These are phyloP conservation scores for Bothrops jararaca DNA, from an alignment of 2,113 vertebrate genomes.

Conservation along the genomic window DNA sequence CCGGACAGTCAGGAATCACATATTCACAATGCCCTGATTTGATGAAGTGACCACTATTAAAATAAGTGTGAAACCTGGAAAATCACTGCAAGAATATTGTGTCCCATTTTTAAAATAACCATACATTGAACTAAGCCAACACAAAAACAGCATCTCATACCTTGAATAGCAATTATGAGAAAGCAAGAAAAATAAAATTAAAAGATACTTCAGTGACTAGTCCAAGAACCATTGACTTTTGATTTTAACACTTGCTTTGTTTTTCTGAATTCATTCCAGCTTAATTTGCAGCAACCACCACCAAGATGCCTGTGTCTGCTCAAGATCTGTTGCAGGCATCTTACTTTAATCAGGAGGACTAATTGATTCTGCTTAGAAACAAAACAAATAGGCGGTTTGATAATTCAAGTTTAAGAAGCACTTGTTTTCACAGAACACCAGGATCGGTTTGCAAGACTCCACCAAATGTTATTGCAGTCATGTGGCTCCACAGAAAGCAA, in stretches of 20 bases:
- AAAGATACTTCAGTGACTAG: neutral
- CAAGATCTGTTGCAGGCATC: neutral
- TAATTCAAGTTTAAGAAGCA: neutral
- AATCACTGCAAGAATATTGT: neutral
- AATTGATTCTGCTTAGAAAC: conserved; percentile 5
- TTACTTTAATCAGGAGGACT: conserved; percentile 16
- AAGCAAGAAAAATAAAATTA: neutral
- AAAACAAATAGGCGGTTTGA: neutral
- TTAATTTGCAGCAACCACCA: neutral
- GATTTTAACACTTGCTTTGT: neutral
- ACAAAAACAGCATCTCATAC: neutral
- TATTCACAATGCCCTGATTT: neutral
- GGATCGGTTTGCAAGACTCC: neutral
- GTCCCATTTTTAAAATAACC: neutral
- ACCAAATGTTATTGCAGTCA: neutral
- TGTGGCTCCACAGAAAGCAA: neutral
- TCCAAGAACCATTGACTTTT: neutral
- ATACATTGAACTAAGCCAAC: neutral
- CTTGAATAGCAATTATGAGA: neutral
- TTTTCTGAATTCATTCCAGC: neutral
- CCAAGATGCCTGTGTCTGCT: neutral
- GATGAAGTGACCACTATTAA: neutral
- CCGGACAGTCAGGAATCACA: neutral
- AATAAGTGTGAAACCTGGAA: neutral
- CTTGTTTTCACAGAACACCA: neutral